These are phyloP conservation scores for Elephantulus edwardii DNA, from an alignment of 2,113 vertebrate genomes.

Conservation along the genomic window DNA sequence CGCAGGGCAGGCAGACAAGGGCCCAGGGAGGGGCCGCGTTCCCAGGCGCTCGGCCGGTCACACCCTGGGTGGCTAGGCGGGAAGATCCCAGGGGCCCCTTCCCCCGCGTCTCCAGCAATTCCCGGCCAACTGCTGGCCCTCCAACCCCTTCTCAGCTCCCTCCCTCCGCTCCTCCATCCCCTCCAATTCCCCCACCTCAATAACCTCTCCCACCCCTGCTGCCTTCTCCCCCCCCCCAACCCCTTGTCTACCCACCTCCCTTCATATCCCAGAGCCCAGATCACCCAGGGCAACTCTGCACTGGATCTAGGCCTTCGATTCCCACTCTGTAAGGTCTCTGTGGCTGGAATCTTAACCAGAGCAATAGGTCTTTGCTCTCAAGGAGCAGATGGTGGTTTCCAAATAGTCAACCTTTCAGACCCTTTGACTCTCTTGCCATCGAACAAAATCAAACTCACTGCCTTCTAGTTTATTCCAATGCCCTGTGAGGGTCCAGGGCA, in stretches of 20 bases:
- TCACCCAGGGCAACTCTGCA: not conserved
- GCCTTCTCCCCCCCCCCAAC: not conserved
- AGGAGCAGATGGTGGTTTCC: no score
- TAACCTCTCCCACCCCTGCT: not conserved
- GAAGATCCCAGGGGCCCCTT: not conserved
- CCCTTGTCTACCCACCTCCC: not conserved
- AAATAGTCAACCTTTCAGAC: no score
- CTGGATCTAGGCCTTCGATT: not conserved
- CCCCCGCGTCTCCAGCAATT: not conserved
- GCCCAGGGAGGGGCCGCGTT: conserved; percentile 45
- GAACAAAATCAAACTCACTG: no score
- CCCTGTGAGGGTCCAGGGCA: no score
- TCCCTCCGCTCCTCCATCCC: not conserved
- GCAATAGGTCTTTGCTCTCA: no score
- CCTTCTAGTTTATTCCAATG: no score
- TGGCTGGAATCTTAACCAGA: no score
- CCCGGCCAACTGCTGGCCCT: not conserved
- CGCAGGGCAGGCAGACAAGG: not conserved
- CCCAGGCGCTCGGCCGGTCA: conserved; percentile 27
- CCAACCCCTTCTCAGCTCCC: not conserved
- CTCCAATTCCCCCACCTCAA: not conserved
- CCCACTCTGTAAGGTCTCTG: no score
- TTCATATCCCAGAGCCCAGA: not conserved
- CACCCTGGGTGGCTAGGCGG: not conserved
- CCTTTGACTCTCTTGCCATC: no score